Base-by-base conservation (phyloP, 2,888 invertebrate species). In the Belgica antarctica region DNA sequence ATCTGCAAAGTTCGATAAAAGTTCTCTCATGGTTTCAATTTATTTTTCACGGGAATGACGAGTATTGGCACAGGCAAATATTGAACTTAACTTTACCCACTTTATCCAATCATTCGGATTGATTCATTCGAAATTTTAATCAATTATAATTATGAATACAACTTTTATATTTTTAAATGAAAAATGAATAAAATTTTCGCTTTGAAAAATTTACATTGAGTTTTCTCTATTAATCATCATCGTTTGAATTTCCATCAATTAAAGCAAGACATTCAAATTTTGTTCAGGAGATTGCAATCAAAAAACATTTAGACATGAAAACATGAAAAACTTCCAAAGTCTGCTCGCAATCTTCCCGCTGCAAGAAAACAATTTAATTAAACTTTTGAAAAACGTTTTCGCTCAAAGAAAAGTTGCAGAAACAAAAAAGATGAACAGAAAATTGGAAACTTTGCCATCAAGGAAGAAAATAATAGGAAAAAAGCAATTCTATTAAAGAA, bases 331-430 rank as follows among this genome's bases (percentile, higher is more conserved):
- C n/a, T n/a, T n/a, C n/a, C n/a, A n/a, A n/a, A n/a, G n/a, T 52
- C 22, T 17, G 17, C 22, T 22, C 17, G 10, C 52, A 10, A 22
- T 52, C 22, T 52, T 52, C 22, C 22, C 22, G 17, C 52, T 52
- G 59, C 25, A 19, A 12, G 25, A 27, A 59, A 59, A 59, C 59
- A 59, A 59, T 59, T 59, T 59, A 59, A 59, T 59, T 59, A 59
- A 59, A 59, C 59, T 59, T 59, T 59, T 8, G 52, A 52, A 52
- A 52, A 52, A 52, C 17, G 52, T 19, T 52, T 52, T 52, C 52
- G 19, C 22, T 52, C 52, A 10, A n/a, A n/a, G n/a, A n/a, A n/a
- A 41, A n/a, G 31, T 52, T 52, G 17, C 17, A 22, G n/a, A 52
- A 31, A 31, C 34, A 5, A 31, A 31, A 31, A 31, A 31, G 12